Base-by-base conservation (phyloP, 2,888 invertebrate species). In the Lycaena phlaeas region DNA sequence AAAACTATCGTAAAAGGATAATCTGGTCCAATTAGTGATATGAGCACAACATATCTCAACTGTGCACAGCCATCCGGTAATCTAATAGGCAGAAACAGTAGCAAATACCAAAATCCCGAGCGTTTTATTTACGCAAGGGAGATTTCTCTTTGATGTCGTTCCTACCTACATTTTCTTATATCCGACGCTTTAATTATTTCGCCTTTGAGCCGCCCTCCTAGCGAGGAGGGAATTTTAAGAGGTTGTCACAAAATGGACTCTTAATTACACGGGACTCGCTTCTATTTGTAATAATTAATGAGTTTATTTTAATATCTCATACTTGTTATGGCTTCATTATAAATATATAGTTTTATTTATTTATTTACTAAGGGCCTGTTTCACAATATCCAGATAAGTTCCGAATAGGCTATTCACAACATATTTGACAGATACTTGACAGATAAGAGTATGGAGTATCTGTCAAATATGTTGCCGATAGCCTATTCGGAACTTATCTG, bases 181-280 rank as follows among this genome's bases (percentile, higher is more conserved):
- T 67, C 70, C 70, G 66, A 64, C 59, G 64, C 71, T 74, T 76
- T 82, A 82, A 82, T 82, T 81, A 82, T 82, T 79, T 78, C 68
- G 69, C 76, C 72, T 78, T 74, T 74, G 72, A 75, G 70, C 67
- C 63, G 61, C n/a, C n/a, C n/a, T n/a, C 70, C 69, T 61, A 59
- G 63, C 71, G 73, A 60, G 70, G 64, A 69, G 66, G 70, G 79
- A 81, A 82, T 82, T 81, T 81, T 74, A 79, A 82, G 74, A 78
- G 75, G 63, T 67, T 71, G 71, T 73, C 71, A 61, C 73, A 69
- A 78, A 81, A 82, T 76, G 74, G 69, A 73, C 75, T 72, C 75
- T 79, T 82, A 81, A 82, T 82, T 82, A 76, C 69, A 62, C 56
- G 61, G 50, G 60, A 54, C 64, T 40, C 56, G 62, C 63, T 75